Evolutionary conservation across 1,140 invertebrate genomes (phyloP).

Genomic region (Zaprionus vittiger): DNA sequence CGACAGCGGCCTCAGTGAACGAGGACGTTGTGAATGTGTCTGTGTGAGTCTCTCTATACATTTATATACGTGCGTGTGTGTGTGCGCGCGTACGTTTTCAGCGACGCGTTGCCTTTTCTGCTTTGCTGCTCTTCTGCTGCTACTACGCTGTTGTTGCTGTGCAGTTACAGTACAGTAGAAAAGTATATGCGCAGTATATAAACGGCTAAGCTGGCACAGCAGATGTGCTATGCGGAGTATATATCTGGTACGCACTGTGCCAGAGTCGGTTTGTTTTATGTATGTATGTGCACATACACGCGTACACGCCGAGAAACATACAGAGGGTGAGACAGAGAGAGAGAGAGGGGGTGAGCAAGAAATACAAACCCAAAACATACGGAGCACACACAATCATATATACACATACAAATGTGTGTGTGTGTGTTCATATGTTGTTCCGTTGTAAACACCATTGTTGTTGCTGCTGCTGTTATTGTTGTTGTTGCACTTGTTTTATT

Average conservation of each 20-base stretch:
- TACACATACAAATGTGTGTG: not conserved
- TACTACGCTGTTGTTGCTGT: slow-evolving; percentile 5
- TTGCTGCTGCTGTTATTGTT: slow-evolving; percentile 6
- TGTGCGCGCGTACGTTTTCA: slow-evolving; percentile 59
- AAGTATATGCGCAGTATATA: slow-evolving; percentile 28
- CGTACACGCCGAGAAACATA: slow-evolving; percentile 1
- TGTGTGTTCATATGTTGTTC: slow-evolving; percentile 3
- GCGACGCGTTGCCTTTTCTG: slow-evolving; percentile 55
- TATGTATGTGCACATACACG: slow-evolving; percentile 20
- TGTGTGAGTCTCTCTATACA: slow-evolving; percentile 14
- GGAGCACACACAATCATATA: not conserved
- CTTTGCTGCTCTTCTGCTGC: slow-evolving; percentile 31
- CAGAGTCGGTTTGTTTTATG: slow-evolving; percentile 32
- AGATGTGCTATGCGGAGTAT: not conserved
- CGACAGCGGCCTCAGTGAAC: slow-evolving; percentile 58
- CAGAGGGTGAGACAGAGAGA: not conserved
- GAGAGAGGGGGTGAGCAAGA: not conserved
- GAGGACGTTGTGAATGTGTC: slow-evolving; percentile 54
- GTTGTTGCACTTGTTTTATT: slow-evolving; percentile 25
- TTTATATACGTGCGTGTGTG: slow-evolving; percentile 3
- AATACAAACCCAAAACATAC: slow-evolving; percentile 11
- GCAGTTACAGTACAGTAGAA: slow-evolving; percentile 29
- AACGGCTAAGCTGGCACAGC: slow-evolving; percentile 12
- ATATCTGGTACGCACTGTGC: slow-evolving; percentile 37
- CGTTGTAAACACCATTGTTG: slow-evolving; percentile 27